Conservation (phyloP, 2,888 invertebrate species). For the Caenorhabditis uteleia region DNA sequence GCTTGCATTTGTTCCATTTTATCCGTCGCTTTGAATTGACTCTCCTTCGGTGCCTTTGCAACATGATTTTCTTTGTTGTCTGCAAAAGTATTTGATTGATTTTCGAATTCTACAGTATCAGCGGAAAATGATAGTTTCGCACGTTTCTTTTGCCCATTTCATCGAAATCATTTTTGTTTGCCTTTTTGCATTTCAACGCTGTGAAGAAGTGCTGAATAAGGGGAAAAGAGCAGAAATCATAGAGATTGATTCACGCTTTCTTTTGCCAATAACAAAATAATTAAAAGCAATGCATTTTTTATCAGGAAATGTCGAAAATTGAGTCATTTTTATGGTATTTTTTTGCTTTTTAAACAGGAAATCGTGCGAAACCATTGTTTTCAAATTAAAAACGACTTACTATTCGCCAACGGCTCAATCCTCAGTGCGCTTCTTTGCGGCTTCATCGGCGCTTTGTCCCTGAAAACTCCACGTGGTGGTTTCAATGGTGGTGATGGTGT, state of each 20-base stretch:
- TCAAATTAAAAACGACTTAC: not conserved
- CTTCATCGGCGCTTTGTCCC: constrained; percentile 35
- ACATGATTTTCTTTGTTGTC: constrained; percentile 37
- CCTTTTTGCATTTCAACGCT: too few species aligned
- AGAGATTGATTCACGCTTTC: too few species aligned
- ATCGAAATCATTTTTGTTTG: too few species aligned
- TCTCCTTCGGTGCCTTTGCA: not conserved
- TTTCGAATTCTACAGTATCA: too few species aligned
- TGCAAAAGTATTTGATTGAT: too few species aligned
- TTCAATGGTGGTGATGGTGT: constrained; percentile 36
- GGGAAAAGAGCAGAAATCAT: too few species aligned
- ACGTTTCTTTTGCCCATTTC: too few species aligned
- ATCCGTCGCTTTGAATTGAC: constrained; percentile 26
- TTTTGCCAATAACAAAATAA: too few species aligned
- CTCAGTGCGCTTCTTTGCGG: constrained; percentile 26
- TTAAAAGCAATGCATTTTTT: not conserved
- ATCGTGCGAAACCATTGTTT: not conserved
- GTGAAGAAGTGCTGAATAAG: too few species aligned
- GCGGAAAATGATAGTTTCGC: too few species aligned
- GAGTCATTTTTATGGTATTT: too few species aligned
- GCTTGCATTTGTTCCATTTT: constrained; percentile 26
- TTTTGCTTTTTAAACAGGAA: not conserved
- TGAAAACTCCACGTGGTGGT: constrained; percentile 29
- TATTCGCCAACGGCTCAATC: constrained; percentile 20
- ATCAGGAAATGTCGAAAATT: not conserved